phyloP scores from a whole-genome alignment of 2,888 invertebrate species.

The Apocheima hispidaria region DNA sequence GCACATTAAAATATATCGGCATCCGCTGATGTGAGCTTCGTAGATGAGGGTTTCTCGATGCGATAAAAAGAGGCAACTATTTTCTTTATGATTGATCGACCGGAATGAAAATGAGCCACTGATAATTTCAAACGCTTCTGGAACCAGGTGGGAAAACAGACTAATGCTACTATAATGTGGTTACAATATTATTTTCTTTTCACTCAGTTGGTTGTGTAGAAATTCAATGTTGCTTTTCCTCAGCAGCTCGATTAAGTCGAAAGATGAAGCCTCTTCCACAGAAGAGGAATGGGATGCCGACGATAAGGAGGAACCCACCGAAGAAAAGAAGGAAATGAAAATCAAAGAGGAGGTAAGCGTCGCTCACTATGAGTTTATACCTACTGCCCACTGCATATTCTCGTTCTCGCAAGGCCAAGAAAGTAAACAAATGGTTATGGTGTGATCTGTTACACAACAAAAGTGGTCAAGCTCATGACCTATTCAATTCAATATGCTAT shows the following conservation, averaged over 20 bases:
- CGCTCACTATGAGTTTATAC: no score
- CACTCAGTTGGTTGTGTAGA: background rate
- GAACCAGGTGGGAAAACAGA: conserved; percentile 17
- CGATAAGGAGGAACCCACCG: conserved; percentile 75
- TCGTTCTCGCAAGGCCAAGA: no score
- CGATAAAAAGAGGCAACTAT: background rate
- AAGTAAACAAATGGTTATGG: no score
- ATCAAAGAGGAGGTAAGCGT: conserved; percentile 59
- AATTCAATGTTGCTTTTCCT: conserved; percentile 2
- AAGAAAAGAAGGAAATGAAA: conserved; percentile 75
- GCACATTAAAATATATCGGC: background rate
- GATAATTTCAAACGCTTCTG: background rate
- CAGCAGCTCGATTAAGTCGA: conserved; percentile 76
- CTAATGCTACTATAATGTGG: background rate
- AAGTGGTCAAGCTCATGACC: no score
- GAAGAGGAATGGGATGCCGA: conserved; percentile 83
- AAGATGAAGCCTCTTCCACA: conserved; percentile 80
- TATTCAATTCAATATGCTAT: no score
- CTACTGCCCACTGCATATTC: background rate
- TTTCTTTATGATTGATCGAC: background rate
- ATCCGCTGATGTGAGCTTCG: conserved; percentile 12
- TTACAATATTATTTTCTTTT: background rate
- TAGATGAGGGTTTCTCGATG: conserved; percentile 17
- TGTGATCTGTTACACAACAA: no score
- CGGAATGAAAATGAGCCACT: conserved; percentile 4